Percentiles rank a stretch among this genome's conserved stretches.
Evolutionary conservation across 2,888 invertebrate species (phyloP).

Genomic region (Chrysolina oricalcia): DNA sequence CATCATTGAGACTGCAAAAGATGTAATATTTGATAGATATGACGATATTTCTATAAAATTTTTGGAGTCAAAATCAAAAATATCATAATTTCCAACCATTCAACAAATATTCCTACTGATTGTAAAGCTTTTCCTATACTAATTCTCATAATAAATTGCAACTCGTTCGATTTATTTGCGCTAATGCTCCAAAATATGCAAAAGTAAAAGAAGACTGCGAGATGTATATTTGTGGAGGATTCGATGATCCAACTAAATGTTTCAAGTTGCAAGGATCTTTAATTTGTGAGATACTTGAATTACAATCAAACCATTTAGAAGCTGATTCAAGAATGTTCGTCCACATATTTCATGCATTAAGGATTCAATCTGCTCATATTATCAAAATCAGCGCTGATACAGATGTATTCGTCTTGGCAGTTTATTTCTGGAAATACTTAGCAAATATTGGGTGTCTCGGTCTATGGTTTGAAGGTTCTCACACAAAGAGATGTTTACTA

Average conservation of each 20-base stretch:
- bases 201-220: conserved; percentile 25
- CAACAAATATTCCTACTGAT: conserved; percentile 52
- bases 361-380: conserved; percentile 42
- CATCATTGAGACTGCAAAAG: no score
- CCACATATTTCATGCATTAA: conserved; percentile 58
- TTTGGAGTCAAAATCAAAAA: conserved; percentile 56
- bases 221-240: conserved; percentile 30
- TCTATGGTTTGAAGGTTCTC: conserved; percentile 27
- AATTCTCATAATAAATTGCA: conserved; percentile 54
- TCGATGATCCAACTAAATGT: conserved; percentile 54
- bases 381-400: conserved; percentile 40
- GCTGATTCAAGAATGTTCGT: conserved; percentile 49
- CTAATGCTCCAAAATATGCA: conserved; percentile 32
- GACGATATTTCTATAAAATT: no score
- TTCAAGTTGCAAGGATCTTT: conserved; percentile 54
- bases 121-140: conserved; percentile 52
- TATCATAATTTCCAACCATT: conserved; percentile 50
- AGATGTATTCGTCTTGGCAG: conserved; percentile 43
- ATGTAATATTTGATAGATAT: no score
- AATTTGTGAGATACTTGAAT: conserved; percentile 55
- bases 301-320: conserved; percentile 57
- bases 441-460: conserved; percentile 27
- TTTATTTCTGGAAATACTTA: conserved; percentile 57
- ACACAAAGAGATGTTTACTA: conserved; percentile 25
- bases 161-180: conserved; percentile 50